Conservation (phyloP, 2,888 invertebrate species). For the Suillia variegata region DNA sequence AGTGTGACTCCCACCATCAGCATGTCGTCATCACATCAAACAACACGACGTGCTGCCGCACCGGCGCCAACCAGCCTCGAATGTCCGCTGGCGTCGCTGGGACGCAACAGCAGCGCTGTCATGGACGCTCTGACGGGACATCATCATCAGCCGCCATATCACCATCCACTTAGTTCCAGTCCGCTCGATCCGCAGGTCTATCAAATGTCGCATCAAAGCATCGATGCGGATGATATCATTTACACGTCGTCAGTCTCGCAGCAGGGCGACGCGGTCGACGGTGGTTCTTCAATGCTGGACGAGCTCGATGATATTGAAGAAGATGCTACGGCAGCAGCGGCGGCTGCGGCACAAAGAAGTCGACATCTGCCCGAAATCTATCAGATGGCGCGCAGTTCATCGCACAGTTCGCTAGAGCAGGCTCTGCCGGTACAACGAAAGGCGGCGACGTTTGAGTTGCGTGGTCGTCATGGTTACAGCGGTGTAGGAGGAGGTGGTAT, state of each 20-base stretch:
- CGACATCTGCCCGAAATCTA: conserved; percentile 35
- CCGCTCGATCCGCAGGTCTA: conserved; percentile 62
- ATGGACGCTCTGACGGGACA: conserved; percentile 51
- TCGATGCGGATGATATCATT: conserved; percentile 54
- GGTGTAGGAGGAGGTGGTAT: conserved; percentile 29
- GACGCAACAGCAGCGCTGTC: conserved; percentile 60
- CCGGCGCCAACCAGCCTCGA: conserved; percentile 45
- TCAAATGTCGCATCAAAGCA: conserved; percentile 59
- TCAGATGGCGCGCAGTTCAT: conserved; percentile 49
- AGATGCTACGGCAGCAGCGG: conserved; percentile 16
- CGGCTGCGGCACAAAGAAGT: conserved; percentile 15
- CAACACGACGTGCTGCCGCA: conserved; percentile 59
- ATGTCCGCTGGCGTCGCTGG: conserved; percentile 68
- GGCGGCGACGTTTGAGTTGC: conserved; percentile 53
- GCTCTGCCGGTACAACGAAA: conserved; percentile 48
- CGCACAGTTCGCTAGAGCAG: conserved; percentile 43
- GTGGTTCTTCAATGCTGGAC: conserved; percentile 31
- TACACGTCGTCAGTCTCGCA: conserved; percentile 49
- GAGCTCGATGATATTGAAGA: conserved; percentile 26
- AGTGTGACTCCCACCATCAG: too few species aligned
- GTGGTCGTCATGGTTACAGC: conserved; percentile 30
- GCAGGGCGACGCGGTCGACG: conserved; percentile 36
- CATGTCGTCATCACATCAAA: conserved; percentile 61
- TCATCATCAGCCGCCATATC: conserved; percentile 53
- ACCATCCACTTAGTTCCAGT: conserved; percentile 61